phyloP scores from a whole-genome alignment of 2,113 vertebrate genomes.

The Chlorocebus sabaeus region DNA sequence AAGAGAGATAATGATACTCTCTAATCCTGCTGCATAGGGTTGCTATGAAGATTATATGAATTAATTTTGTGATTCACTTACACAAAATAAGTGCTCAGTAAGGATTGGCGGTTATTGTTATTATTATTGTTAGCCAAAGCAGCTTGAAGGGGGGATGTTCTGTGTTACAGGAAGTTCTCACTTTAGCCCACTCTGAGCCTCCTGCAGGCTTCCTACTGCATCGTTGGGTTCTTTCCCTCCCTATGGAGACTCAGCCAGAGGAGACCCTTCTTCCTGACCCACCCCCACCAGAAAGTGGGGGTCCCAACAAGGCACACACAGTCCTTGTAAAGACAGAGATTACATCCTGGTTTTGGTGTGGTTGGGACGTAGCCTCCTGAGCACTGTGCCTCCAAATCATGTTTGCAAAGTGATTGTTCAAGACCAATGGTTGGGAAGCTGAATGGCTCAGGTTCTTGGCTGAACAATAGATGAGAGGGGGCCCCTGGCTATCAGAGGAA shows the following conservation, averaged over 20 bases:
- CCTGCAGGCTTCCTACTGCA: background rate
- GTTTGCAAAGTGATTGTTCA: background rate
- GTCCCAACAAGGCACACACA: accelerated
- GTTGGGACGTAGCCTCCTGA: background rate
- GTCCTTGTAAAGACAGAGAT: background rate
- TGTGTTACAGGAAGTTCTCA: too few species aligned
- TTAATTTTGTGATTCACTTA: background rate
- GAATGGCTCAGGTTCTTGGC: background rate
- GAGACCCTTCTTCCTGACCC: background rate
- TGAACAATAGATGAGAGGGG: background rate
- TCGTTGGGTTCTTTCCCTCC: background rate
- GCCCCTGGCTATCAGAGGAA: background rate
- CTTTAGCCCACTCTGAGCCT: background rate
- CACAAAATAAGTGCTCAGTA: background rate
- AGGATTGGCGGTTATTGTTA: accelerated
- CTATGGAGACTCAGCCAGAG: background rate
- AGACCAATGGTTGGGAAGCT: background rate
- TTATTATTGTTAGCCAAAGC: background rate
- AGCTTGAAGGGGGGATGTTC: background rate
- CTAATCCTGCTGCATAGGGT: background rate
- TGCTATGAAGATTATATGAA: background rate
- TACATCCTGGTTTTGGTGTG: background rate
- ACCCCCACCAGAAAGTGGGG: background rate
- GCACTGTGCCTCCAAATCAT: background rate
- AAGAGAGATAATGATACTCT: background rate